Evolutionary conservation across 2,888 invertebrate genomes (phyloP).

Genomic region (Romanomermis culicivorax): DNA sequence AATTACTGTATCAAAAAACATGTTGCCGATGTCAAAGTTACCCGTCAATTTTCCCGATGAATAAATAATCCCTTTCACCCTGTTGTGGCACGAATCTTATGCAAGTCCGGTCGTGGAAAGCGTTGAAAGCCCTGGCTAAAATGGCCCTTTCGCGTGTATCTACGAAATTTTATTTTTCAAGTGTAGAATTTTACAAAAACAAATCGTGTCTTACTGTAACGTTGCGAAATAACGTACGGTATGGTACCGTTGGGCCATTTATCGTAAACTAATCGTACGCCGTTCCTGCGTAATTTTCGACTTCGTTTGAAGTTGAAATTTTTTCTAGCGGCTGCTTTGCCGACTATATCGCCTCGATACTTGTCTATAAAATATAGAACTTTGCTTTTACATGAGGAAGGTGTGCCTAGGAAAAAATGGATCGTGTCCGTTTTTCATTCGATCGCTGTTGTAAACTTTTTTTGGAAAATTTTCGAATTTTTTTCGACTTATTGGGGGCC

Average conservation of each 20-base stretch:
- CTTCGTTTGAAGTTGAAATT: neutral
- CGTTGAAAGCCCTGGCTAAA: conserved; percentile 25
- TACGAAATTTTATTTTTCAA: too few relatives aligned
- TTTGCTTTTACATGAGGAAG: too few relatives aligned
- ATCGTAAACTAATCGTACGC: conserved; percentile 10
- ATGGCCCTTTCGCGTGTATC: conserved; percentile 23
- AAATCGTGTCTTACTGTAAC: conserved; percentile 20
- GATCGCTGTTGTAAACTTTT: too few relatives aligned
- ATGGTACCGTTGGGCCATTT: conserved; percentile 28
- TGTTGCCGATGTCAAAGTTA: neutral
- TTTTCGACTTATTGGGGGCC: too few relatives aligned
- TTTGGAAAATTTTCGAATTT: too few relatives aligned
- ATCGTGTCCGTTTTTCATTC: too few relatives aligned
- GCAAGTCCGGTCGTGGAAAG: conserved; percentile 25
- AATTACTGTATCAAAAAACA: too few relatives aligned
- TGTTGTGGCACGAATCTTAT: conserved; percentile 23
- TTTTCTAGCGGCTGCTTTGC: conserved; percentile 3
- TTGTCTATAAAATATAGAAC: too few relatives aligned
- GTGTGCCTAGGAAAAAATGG: too few relatives aligned
- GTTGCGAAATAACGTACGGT: conserved; percentile 25
- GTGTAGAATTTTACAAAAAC: too few relatives aligned
- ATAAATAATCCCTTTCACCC: conserved; percentile 25
- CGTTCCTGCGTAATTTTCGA: conserved; percentile 3
- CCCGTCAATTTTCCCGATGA: conserved; percentile 28
- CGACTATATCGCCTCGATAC: conserved; percentile 5